Evolutionary conservation across 1,140 invertebrate genomes (phyloP).

Genomic region (Saccostrea cuccullata): DNA sequence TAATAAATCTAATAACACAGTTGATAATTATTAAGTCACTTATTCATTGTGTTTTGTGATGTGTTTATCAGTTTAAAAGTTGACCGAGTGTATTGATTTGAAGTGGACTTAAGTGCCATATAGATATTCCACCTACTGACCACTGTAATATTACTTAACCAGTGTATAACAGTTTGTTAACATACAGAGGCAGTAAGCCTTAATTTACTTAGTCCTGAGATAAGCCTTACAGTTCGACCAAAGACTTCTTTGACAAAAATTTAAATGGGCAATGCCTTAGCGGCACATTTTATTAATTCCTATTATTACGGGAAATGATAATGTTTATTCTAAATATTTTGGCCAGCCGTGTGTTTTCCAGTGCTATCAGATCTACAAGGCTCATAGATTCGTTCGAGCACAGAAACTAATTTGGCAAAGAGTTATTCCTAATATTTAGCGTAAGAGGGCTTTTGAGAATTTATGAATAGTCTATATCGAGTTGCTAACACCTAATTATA

Average conservation of each 20-base stretch:
- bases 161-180: not conserved
- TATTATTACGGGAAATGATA: constrained; percentile 24
- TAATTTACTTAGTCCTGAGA: not conserved
- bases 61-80: not conserved
- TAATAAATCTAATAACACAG: not conserved
- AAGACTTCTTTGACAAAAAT: constrained; percentile 19
- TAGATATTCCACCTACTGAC: not conserved
- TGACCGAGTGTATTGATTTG: not conserved
- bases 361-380: constrained; percentile 5
- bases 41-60: not conserved
- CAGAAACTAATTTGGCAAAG: not conserved
- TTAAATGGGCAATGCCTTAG: not conserved
- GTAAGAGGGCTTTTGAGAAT: not conserved
- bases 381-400: not conserved
- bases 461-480: constrained; percentile 14
- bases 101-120: not conserved
- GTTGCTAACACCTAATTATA: not conserved
- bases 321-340: constrained; percentile 37
- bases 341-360: not conserved
- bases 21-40: not conserved
- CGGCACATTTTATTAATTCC: not conserved
- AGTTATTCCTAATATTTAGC: not conserved
- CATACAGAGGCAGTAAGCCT: not conserved
- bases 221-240: constrained; percentile 7
- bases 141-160: not conserved